A percentile compares a stretch with the other conserved stretches of the same genome.
Evolutionary conservation across 1,140 invertebrate species (phyloP).

Genomic region (Aphelinus atriplicis): DNA sequence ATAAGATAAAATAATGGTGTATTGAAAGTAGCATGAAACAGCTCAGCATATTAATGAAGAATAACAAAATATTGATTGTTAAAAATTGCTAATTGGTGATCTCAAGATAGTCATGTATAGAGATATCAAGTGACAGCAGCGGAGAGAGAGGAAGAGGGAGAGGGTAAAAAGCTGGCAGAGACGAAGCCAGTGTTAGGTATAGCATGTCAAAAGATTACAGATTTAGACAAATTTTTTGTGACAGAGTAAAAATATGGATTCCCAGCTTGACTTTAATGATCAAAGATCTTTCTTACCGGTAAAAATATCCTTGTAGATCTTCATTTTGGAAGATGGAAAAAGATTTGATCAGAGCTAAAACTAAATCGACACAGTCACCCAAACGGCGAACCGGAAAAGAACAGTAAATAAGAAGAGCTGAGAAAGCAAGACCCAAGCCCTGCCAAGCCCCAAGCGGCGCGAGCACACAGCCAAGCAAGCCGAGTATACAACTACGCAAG

Average conservation of each 20-base stretch:
- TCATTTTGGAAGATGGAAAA: constrained; percentile 86
- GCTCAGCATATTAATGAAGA: too few relatives aligned
- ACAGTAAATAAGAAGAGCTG: constrained; percentile 3
- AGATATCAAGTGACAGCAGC: too few relatives aligned
- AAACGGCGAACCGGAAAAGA: constrained; percentile 71
- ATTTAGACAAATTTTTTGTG: too few relatives aligned
- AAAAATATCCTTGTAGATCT: constrained; percentile 94
- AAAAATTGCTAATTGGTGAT: background rate
- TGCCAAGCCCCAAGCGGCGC: too few relatives aligned
- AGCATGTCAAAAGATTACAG: too few relatives aligned
- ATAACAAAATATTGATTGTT: too few relatives aligned
- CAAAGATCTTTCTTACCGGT: constrained; percentile 74
- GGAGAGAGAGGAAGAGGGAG: background rate
- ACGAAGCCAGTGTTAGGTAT: background rate
- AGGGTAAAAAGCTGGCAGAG: background rate
- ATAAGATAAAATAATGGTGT: constrained; percentile 21
- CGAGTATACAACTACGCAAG: too few relatives aligned
- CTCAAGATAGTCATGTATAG: background rate
- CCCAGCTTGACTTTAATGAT: background rate
- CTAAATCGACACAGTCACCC: constrained; percentile 71
- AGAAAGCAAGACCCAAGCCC: too few relatives aligned
- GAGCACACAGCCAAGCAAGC: too few relatives aligned
- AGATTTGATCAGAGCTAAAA: constrained; percentile 73
- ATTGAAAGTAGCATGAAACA: too few relatives aligned
- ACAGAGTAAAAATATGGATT: constrained; percentile 49